Evolutionary conservation across 2,113 vertebrate species (phyloP), one percentile per base, ranked within the genome.

Genomic region (Hystrix cristata): DNA sequence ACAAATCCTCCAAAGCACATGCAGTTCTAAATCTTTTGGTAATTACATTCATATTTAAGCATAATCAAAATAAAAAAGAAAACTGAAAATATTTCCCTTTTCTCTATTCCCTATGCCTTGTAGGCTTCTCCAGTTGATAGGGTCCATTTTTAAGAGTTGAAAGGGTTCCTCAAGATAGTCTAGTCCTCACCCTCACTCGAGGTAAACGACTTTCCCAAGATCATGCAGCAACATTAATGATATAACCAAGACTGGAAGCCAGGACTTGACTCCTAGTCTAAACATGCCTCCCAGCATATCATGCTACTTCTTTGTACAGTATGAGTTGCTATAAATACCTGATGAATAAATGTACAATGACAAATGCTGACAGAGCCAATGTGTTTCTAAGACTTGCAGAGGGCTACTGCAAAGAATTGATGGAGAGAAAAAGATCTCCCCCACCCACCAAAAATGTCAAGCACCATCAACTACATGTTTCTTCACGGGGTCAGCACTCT

Each of bases 361-460:
- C 57, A 74, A 90, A 88, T 76, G 94, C 92, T 95, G 90, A 98
- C 96, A 98, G 96, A 98, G 92, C 94, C 97, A 95, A 96, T 95
- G 87, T 85, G 89, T 97, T 97, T 95, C 98, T 95, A 97, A 98
- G 98, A 98, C 94, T 97, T 97, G 93, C 85, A 97, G 97, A 97
- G 93, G 97, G 97, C 87, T 95, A 95, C 84, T 1, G 95, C 23
- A 92, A 95, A 97, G 94, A 96, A 98, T 0, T 86, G 81, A 94
- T 94, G 93, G 95, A 87, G 95, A 96, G 64, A 92, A 95, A 84
- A 69, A 69, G 65, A 78, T 57, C 87, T 46, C 91, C 85, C 93
- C 92, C 87, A 82, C 90, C 95, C 95, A 87, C 92, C 95, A 81
- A 92, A 96, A 96, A 85, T 83, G 91, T 94, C 95, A 97, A 98